Evolutionary conservation across 2,797 vertebrate species (phyloP), one percentile per base, ranked within the genome.

Genomic region (Characodon lateralis): DNA sequence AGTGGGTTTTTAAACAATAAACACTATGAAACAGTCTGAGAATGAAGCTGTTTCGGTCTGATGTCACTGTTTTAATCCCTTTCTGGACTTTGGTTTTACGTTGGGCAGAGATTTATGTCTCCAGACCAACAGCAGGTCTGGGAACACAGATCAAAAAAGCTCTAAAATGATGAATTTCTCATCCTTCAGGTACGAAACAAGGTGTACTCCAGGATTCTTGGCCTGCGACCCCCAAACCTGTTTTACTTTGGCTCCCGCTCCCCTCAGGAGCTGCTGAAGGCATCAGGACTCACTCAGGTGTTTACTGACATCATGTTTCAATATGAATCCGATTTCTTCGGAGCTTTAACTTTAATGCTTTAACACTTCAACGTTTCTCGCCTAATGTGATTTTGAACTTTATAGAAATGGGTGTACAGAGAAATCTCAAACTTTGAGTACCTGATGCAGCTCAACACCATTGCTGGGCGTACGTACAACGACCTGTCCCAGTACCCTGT

Each of bases 361-460:
- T 3, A 35, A 35, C 35, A 35, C 5, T 50, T 12, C 31, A 20
- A 26, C 16, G 69, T 22, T 71, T 50, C 73, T 10, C 8, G 71
- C 50, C 2, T 22, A 2, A 55, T 71, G 20, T 51, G 39, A 14
- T 3, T 5, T 26, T 9, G 10, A 59, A 20, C 48, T 56, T 3
- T 59, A 79, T 92, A 99, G 98, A 99, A 97, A 98, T 99, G 98
- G 98, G 96, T 99, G 0, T 96, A 88, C 91, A 94, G 97, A 89
- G 97, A 99, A 88, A 99, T 99, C 89, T 99, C 97, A 89, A 99
- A 99, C 90, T 99, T 99, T 0, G 98, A 99, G 88, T 99, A 99
- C 91, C 94, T 99, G 86, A 99, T 99, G 97, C 97, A 99, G 78
- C 95, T 99, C 55, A 99, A 99, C 92, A 99, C 98, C 41, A 99